Percentiles rank a stretch among this genome's conserved stretches.
phyloP scores from a whole-genome alignment of 2,888 invertebrate genomes.

The Nycteola revayana region DNA sequence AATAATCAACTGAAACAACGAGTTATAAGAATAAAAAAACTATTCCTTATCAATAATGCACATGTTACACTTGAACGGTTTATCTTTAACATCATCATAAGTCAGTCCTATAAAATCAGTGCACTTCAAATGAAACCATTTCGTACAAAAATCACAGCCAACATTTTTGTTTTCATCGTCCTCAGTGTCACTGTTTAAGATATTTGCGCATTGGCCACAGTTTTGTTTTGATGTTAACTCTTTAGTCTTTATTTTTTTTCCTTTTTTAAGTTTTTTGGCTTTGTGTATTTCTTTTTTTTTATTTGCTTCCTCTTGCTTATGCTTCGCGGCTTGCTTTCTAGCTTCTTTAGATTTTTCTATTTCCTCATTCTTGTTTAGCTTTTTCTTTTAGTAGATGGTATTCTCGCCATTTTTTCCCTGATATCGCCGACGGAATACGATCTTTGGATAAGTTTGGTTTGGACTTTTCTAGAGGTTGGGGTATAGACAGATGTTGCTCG shows the following conservation, averaged over 20 bases:
- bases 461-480: conserved; percentile 13
- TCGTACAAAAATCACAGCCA: conserved; percentile 10
- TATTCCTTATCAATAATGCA: conserved; percentile 2
- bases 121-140: conserved; percentile 8
- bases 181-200: conserved; percentile 9
- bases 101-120: conserved; percentile 4
- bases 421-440: conserved; percentile 14
- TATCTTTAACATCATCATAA: conserved; percentile 6
- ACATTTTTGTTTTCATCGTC: conserved; percentile 10
- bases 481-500: conserved; percentile 13
- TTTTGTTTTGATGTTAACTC: conserved; percentile 7
- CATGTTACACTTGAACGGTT: conserved; percentile 5
- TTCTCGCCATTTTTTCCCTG: conserved; percentile 11
- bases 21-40: not conserved
- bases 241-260: conserved; percentile 6
- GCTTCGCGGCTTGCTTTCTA: conserved; percentile 12
- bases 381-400: conserved; percentile 11
- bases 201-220: conserved; percentile 8
- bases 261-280: conserved; percentile 9
- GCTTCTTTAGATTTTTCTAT: conserved; percentile 13
- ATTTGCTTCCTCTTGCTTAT: conserved; percentile 10
- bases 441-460: conserved; percentile 8
- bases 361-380: conserved; percentile 11
- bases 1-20: not conserved
- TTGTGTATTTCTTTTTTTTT: conserved; percentile 9